Evolutionary conservation across 2,797 vertebrate species (phyloP), one percentile per base, ranked within the genome.

Genomic region (Antennarius maculatus): DNA sequence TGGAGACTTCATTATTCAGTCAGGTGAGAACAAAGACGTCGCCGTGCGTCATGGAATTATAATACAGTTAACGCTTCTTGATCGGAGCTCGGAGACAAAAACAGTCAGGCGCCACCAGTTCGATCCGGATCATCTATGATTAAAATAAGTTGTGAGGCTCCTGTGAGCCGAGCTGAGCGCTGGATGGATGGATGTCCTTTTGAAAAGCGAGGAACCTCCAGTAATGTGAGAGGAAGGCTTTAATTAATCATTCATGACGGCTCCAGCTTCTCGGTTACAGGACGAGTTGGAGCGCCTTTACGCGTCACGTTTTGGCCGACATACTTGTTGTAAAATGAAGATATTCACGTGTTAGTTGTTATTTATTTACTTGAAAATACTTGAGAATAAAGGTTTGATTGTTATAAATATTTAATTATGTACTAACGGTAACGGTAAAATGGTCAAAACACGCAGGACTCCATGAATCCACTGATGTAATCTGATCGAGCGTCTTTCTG

Each of bases 201-300:
- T 16, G 41, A 81, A 28, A 54, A 57, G 69, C 53, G 51, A 37
- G 54, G 51, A 66, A 81, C 16, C 71, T 81, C 51, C 31, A 28
- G 90, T 72, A 92, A 93, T 18, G 66, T 72, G 84, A 92, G 87
- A 82, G 31, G 50, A 37, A 81, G 54, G 52, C 53, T 47, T 93
- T 37, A 92, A 93, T 93, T 39, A 92, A 93, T 92, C 84, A 93
- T 91, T 91, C 63, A 91, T 81, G 58, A 16, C 17, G 50, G 68
- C 76, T 78, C 54, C 16, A 4, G 23, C 59, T 52, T 61, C 60
- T 63, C n/a, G 52, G 13, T 10, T 60, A 37, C n/a, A 3, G 37
- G 15, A 16, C 11, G 55, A 37, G 16, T 4, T 56, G 28, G 54
- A 69, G 71, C 67, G 65, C 63, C 51, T 54, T 13, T 12, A n/a